Base-by-base conservation (phyloP, 2,888 invertebrate species). In the Lasioglossum calceatum region DNA sequence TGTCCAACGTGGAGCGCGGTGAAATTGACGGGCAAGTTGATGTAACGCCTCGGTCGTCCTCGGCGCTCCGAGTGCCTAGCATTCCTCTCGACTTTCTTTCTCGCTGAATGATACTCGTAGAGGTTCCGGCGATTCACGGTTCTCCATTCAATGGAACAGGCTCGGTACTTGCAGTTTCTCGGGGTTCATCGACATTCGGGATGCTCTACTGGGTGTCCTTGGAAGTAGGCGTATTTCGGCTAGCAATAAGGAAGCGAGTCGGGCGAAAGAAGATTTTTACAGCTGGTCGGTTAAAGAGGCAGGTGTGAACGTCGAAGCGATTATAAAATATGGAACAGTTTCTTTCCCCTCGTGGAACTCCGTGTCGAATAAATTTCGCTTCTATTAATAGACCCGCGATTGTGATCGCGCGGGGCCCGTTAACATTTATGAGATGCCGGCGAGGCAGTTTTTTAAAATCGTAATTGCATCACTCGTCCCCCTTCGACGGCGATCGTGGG, bases 51-150 rank as follows among this genome's bases (percentile, higher is more conserved):
- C 47, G 47, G 47, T 47, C 76, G 61, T 81, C 72, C 81, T 61
- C 77, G 77, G 39, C 36, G 72, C 72, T 74, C 32, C 42, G 54
- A 32, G 32, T 54, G 58, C 64, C 36, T 78, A 50, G 44, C 78
- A 50, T 78, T 77, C 73, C 70, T 58, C 39, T 1, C 50, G 47
- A 75, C 50, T 85, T 79, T 82, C 82, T 78, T 82, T 72, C 54
- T 50, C 74, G n/a, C 42, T 47, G 58, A 81, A 71, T 71, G 74
- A 32, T 74, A 58, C 54, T 54, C 7, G 27, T 42, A 58, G 32
- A 39, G 54, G 79, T 72, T 19, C 61, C n/a, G 32, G 27, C 50
- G 82, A 81, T 84, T 82, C 70, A 82, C 58, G 70, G 44, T n/a
- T 23, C 58, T 58, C 42, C 81, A 39, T 81, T 61, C 12, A 72